These are phyloP conservation scores for Drosophila tani DNA, from an alignment of 1,140 invertebrate genomes.

Conservation along the genomic window DNA sequence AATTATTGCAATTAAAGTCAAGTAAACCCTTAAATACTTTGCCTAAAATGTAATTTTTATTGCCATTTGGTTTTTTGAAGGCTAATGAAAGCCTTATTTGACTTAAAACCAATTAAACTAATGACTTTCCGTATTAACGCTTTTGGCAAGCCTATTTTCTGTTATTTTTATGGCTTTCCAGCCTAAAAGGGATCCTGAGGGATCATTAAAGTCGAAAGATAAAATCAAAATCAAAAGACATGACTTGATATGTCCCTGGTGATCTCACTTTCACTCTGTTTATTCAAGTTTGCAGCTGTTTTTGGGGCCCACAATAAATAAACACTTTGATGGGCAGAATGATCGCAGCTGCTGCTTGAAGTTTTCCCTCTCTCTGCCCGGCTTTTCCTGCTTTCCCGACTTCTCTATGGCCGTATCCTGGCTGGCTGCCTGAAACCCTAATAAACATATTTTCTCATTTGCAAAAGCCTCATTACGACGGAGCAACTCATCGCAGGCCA, in stretches of 20 bases:
- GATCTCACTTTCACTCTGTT: slow-evolving; percentile 36
- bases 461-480: slow-evolving; percentile 54
- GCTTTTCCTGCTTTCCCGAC: background rate
- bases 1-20: background rate
- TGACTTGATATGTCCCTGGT: slow-evolving; percentile 11
- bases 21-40: background rate
- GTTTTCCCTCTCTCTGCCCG: background rate
- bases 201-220: slow-evolving; percentile 6
- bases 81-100: too few species aligned
- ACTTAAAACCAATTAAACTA: background rate
- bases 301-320: slow-evolving; percentile 26
- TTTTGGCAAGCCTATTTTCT: slow-evolving; percentile 1
- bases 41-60: background rate
- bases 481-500: slow-evolving; percentile 22
- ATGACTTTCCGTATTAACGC: background rate
- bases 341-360: slow-evolving; percentile 50
- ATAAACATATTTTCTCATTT: slow-evolving; percentile 82
- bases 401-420: slow-evolving; percentile 36
- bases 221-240: too few species aligned
- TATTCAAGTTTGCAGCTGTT: slow-evolving; percentile 36
- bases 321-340: slow-evolving; percentile 34
- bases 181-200: slow-evolving; percentile 1
- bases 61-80: too few species aligned
- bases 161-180: background rate
- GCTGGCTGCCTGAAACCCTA: slow-evolving; percentile 36